Conservation (phyloP, 2,797 vertebrate genomes). For the Arvicola amphibius region DNA sequence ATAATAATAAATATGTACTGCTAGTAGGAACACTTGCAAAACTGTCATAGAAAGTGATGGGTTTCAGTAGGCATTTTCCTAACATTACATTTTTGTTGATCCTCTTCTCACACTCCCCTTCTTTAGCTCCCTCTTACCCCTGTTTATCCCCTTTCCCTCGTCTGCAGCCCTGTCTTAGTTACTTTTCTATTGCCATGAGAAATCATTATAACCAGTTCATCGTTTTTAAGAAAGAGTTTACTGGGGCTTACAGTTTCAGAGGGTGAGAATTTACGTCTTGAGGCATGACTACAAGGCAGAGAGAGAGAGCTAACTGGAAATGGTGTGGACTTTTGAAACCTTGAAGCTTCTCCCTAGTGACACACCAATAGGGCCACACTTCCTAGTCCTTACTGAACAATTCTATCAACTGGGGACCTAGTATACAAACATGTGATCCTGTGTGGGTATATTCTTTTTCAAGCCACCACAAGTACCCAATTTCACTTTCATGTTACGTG, state of each 20-base stretch:
- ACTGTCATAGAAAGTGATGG: not conserved
- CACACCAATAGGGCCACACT: too few species aligned
- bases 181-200: not conserved
- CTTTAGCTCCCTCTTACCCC: not conserved
- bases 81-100: not conserved
- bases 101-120: rapidly evolving
- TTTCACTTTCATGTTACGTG: not conserved
- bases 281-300: not conserved
- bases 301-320: not conserved
- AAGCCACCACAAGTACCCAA: too few species aligned
- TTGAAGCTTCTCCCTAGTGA: too few species aligned
- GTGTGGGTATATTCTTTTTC: too few species aligned
- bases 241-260: not conserved
- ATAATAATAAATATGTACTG: constrained; percentile 51
- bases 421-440: not conserved
- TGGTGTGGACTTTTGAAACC: too few species aligned
- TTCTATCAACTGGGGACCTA: not conserved
- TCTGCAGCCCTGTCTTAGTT: not conserved
- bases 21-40: not conserved
- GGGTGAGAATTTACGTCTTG: too few species aligned
- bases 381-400: not conserved
- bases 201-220: too few species aligned
- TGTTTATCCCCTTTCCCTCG: not conserved
- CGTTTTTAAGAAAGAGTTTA: not conserved
- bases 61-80: not conserved